Evolutionary conservation across 1,140 invertebrate species (phyloP), one percentile per base, ranked within the genome.

Genomic region (Pachypeltis micranthus): DNA sequence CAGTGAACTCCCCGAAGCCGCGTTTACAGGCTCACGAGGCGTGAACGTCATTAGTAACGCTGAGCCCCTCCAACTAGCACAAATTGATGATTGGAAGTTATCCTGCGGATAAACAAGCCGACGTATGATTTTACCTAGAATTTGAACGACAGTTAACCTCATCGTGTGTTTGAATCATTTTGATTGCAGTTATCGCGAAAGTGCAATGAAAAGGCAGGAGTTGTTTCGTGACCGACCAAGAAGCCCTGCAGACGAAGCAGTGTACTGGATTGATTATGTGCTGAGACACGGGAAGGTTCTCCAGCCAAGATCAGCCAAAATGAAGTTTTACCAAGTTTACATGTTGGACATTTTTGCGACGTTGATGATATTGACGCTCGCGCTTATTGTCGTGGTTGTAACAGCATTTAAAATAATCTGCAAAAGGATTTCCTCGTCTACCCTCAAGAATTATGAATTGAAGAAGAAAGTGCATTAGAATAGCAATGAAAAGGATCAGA

Each of bases 201-300:
- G 74, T 47, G 80, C 77, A 0, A 77, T 79, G 66, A 68, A 71
- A 44, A 31, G 83, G 1, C 83, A 82, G 0, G 70, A 69, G 65
- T 70, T 76, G 2, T 75, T 76, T 19, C 75, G 73, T n/a, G 81
- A 83, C 66, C 73, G 78, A 29, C 80, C 80, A 1, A 67, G 77
- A 65, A 69, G 72, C 4, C 73, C 80, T 0, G 63, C 79, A 28
- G 77, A 81, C 3, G 77, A 73, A 0, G 78, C 81, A 0, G 69
- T 81, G 23, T 83, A 77, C 71, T 84, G 81, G 82, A 76, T 79
- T 0, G 81, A 83, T 66, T 83, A 83, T 65, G 68, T 70, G 2
- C 23, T 78, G 10, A 70, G 75, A 28, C 71, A 78, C 64, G 71
- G 73, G 31, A 76, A 73, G 19, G 74, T 73, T 24, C 51, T 57